A percentile compares a stretch with the other conserved stretches of the same genome.
These are phyloP conservation scores for Rattus rattus DNA, from an alignment of 2,113 vertebrate species.

Conservation along the genomic window DNA sequence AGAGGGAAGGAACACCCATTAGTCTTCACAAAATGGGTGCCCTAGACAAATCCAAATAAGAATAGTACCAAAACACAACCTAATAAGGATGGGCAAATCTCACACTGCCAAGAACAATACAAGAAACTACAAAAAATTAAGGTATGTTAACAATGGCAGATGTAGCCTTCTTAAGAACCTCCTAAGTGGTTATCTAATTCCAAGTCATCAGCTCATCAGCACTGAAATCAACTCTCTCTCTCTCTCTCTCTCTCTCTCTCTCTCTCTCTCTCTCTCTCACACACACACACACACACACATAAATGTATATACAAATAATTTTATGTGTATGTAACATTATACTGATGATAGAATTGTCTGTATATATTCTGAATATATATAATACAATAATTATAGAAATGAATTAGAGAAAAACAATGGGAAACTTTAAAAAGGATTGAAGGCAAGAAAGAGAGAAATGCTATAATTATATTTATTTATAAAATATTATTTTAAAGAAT, in stretches of 20 bases:
- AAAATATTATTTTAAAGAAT: not conserved
- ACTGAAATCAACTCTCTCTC: too few species aligned
- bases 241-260: too few species aligned
- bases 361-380: not conserved
- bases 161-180: not conserved
- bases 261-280: too few species aligned
- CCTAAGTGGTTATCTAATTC: not conserved
- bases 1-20: not conserved
- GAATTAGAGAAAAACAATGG: not conserved
- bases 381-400: not conserved
- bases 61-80: not conserved
- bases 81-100: not conserved
- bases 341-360: not conserved
- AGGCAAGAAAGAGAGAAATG: not conserved
- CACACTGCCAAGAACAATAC: not conserved
- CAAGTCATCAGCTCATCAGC: not conserved
- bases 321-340: too few species aligned
- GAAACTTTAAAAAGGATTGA: not conserved
- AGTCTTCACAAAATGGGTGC: not conserved
- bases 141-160: not conserved
- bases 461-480: not conserved
- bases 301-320: too few species aligned
- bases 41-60: not conserved
- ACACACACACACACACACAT: too few species aligned
- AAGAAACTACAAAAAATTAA: not conserved